These are phyloP conservation scores for Acrobeloides nanus DNA, from an alignment of 2,888 invertebrate species.

Conservation along the genomic window DNA sequence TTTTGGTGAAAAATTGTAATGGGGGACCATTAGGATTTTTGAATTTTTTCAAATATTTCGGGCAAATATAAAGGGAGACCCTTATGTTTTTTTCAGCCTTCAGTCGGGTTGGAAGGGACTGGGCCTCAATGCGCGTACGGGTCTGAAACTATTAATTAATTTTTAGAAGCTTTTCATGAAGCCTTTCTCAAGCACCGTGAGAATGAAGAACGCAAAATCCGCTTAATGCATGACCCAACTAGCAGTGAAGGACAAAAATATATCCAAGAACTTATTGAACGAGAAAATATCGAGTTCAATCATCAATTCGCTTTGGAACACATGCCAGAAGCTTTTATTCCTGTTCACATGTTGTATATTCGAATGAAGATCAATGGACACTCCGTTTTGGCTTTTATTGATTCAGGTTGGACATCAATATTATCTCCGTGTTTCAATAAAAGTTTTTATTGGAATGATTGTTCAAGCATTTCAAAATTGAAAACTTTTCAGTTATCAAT, in stretches of 20 bases:
- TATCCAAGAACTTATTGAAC: constrained; percentile 14
- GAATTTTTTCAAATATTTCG: too few species aligned
- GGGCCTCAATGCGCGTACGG: too few species aligned
- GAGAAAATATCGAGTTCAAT: constrained; percentile 82
- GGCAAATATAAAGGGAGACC: too few species aligned
- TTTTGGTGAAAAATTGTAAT: too few species aligned
- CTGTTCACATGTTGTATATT: constrained; percentile 93
- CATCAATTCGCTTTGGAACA: constrained; percentile 98
- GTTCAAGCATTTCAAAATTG: too few species aligned
- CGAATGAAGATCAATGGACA: constrained; percentile 92
- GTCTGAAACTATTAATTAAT: neutral
- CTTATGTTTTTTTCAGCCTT: too few species aligned
- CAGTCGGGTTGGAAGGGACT: too few species aligned
- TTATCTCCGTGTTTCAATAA: constrained; percentile 1
- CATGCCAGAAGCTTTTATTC: constrained; percentile 94
- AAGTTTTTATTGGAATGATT: too few species aligned
- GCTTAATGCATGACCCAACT: constrained; percentile 15
- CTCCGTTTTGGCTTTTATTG: constrained; percentile 94
- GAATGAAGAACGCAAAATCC: constrained; percentile 6
- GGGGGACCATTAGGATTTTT: too few species aligned
- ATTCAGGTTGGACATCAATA: constrained; percentile 66
- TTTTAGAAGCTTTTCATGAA: constrained; percentile 13
- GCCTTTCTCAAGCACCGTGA: constrained; percentile 8
- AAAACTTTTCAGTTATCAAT: too few species aligned
- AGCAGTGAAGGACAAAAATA: constrained; percentile 18